Conservation (phyloP, 1,140 invertebrate genomes). For the Pissodes strobi region DNA sequence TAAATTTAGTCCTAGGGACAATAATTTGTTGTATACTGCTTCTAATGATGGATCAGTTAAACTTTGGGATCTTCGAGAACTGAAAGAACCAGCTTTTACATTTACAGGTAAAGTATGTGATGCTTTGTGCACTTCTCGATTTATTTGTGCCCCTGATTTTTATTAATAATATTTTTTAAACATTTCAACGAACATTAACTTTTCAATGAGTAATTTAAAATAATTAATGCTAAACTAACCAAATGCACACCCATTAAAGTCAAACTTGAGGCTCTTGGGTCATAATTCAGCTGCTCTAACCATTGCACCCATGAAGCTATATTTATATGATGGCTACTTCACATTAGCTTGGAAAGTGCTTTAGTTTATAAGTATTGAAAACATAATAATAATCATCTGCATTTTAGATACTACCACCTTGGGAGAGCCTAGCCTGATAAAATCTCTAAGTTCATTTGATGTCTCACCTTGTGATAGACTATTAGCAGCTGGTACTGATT, state of each 20-base stretch:
- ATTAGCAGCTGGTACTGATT: constrained; percentile 77
- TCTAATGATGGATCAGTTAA: constrained; percentile 65
- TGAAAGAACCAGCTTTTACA: constrained; percentile 56
- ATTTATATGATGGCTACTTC: too few species aligned
- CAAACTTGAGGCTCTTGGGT: too few species aligned
- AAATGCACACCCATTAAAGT: not conserved
- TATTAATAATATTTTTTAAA: not conserved
- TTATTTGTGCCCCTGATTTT: constrained; percentile 4
- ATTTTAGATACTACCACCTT: constrained; percentile 47
- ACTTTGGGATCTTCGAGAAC: constrained; percentile 68
- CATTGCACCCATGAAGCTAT: too few species aligned
- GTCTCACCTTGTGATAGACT: constrained; percentile 72
- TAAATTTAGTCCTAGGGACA: constrained; percentile 65
- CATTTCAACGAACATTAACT: not conserved
- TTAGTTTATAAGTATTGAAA: not conserved
- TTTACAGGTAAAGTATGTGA: constrained; percentile 31
- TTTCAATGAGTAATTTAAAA: not conserved
- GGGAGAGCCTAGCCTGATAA: constrained; percentile 55
- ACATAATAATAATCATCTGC: too few species aligned
- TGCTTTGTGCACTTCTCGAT: not conserved
- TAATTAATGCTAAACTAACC: not conserved
- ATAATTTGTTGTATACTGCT: constrained; percentile 65
- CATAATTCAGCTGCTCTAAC: too few species aligned
- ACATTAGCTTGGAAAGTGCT: too few species aligned
- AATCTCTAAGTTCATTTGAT: constrained; percentile 74